A percentile compares a stretch with the other conserved stretches of the same genome.
Evolutionary conservation across 2,888 invertebrate genomes (phyloP).

Genomic region (Papilio elwesi): DNA sequence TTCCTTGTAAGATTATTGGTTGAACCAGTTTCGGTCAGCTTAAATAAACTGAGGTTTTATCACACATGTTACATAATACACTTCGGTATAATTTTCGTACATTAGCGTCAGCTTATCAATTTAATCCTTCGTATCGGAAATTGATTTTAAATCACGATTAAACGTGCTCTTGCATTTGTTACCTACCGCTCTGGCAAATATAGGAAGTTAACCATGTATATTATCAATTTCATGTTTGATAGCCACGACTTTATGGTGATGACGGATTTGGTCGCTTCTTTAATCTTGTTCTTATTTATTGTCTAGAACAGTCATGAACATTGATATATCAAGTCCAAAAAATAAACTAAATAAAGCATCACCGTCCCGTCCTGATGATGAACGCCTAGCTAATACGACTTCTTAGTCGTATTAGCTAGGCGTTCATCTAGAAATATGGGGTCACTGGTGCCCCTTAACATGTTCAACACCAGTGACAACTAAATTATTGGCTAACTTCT

Average conservation of each 20-base stretch:
- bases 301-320: too few relatives aligned
- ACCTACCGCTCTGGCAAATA: background rate
- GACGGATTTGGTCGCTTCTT: background rate
- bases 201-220: background rate
- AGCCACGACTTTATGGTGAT: background rate
- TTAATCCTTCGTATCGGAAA: constrained; percentile 10
- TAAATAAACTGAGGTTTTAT: constrained; percentile 18
- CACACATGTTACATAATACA: background rate
- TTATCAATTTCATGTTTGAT: constrained; percentile 4
- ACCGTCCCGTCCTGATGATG: too few relatives aligned
- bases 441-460: too few relatives aligned
- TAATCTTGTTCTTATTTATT: background rate
- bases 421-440: too few relatives aligned
- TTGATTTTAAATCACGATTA: constrained; percentile 18
- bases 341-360: too few relatives aligned
- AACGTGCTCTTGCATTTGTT: background rate
- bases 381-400: too few relatives aligned
- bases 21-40: background rate
- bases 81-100: constrained; percentile 13
- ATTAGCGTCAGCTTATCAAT: constrained; percentile 11
- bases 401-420: too few relatives aligned
- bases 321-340: too few relatives aligned
- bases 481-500: too few relatives aligned
- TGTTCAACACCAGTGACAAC: too few relatives aligned
- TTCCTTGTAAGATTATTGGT: constrained; percentile 25